phyloP scores from a whole-genome alignment of 2,113 vertebrate genomes.

The Xiphophorus couchianus region DNA sequence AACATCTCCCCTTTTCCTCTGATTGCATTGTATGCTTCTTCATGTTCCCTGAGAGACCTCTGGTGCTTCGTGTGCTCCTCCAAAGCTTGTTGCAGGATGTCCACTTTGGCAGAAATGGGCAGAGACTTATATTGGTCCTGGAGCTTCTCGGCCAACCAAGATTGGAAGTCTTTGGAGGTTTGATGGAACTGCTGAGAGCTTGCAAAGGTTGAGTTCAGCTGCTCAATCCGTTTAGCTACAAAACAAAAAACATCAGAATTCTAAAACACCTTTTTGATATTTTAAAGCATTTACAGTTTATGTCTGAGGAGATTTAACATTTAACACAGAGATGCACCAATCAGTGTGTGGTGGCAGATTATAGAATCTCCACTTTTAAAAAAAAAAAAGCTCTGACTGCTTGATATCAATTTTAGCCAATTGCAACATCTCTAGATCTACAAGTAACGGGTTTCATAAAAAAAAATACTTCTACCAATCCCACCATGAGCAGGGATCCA shows the following conservation, averaged over 20 bases:
- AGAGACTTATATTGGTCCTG: constrained; percentile 80
- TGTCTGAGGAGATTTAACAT: background rate
- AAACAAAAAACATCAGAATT: constrained; percentile 39
- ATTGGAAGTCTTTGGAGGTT: constrained; percentile 91
- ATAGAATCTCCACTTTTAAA: too few species aligned
- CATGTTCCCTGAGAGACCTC: constrained; percentile 77
- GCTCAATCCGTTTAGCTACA: constrained; percentile 87
- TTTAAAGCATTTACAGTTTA: background rate
- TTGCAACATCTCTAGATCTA: too few species aligned
- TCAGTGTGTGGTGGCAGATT: too few species aligned
- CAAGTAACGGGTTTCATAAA: too few species aligned
- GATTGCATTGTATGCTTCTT: constrained; percentile 84
- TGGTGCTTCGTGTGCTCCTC: constrained; percentile 85
- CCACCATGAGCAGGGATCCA: too few species aligned
- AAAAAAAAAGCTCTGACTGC: too few species aligned
- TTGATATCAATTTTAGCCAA: too few species aligned
- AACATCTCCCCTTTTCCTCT: constrained; percentile 89
- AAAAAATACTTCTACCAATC: too few species aligned
- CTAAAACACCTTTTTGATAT: background rate
- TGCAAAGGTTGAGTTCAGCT: constrained; percentile 89
- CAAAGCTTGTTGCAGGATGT: constrained; percentile 82
- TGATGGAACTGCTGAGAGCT: constrained; percentile 96
- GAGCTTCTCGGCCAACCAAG: constrained; percentile 87
- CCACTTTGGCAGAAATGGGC: constrained; percentile 84
- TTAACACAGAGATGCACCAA: background rate